These are phyloP conservation scores for Acromyrmex heyeri DNA, from an alignment of 1,140 invertebrate genomes.

Conservation along the genomic window DNA sequence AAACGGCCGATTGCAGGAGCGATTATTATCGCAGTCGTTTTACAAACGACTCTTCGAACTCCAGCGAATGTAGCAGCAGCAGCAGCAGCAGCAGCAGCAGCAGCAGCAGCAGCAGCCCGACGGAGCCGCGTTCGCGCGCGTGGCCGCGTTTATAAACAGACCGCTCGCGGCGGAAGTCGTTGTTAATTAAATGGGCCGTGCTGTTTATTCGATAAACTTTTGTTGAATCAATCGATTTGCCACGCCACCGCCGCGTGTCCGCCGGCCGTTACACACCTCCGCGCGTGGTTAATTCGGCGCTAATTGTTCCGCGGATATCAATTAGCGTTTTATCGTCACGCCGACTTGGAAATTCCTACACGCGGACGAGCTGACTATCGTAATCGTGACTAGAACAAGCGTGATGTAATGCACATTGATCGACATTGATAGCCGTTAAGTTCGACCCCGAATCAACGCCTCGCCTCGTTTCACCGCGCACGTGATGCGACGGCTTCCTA, in stretches of 20 bases:
- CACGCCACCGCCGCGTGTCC: conserved; percentile 37
- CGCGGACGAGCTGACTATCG: neutral
- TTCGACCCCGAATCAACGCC: conserved; percentile 47
- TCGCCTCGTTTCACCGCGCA: conserved; percentile 39
- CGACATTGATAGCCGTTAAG: conserved; percentile 57
- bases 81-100: no score
- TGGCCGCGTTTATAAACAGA: conserved; percentile 58
- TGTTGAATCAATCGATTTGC: conserved; percentile 58
- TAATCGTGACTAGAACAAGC: conserved; percentile 19
- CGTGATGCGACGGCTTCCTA: conserved; percentile 51
- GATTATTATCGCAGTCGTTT: conserved; percentile 52
- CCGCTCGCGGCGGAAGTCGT: conserved; percentile 40
- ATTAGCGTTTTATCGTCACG: conserved; percentile 61
- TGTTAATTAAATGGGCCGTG: conserved; percentile 67
- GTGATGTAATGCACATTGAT: conserved; percentile 39
- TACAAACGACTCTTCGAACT: conserved; percentile 51
- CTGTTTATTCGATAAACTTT: conserved; percentile 72
- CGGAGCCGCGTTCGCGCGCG: no score
- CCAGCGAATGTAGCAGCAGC: neutral
- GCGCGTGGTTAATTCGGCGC: conserved; percentile 50
- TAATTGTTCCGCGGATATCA: conserved; percentile 62
- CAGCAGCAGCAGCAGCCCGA: neutral
- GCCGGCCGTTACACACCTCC: conserved; percentile 50
- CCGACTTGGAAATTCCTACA: conserved; percentile 52
- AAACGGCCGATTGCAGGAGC: conserved; percentile 39